Conservation (phyloP, 2,888 invertebrate species). For the Watsonalla cultraria region DNA sequence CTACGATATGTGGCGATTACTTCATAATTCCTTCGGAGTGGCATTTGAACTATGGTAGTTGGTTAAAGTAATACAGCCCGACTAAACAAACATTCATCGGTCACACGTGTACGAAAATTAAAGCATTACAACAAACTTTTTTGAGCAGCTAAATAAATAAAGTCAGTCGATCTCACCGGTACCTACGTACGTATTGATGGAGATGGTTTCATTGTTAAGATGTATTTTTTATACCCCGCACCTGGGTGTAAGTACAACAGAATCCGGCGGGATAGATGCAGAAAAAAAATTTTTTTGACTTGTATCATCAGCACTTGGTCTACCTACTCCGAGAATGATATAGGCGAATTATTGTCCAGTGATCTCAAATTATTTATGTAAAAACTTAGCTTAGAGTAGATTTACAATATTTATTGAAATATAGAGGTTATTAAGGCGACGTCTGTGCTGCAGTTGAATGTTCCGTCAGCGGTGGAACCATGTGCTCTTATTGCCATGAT, state of each 20-base stretch:
- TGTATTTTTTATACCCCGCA: conserved; percentile 50
- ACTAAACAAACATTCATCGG: too few relatives aligned
- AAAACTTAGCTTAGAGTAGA: conserved; percentile 55
- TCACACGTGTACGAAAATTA: neutral
- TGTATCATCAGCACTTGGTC: conserved; percentile 17
- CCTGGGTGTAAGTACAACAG: conserved; percentile 49
- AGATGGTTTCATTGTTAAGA: conserved; percentile 40
- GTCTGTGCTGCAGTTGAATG: neutral
- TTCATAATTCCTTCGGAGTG: neutral
- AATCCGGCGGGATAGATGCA: conserved; percentile 23
- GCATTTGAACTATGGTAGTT: neutral
- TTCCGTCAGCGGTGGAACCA: neutral
- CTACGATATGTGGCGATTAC: too few relatives aligned
- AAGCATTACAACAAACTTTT: neutral
- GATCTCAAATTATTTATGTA: conserved; percentile 76
- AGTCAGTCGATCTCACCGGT: conserved; percentile 49
- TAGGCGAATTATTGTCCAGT: conserved; percentile 59
- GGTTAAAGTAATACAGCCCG: too few relatives aligned
- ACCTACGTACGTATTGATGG: conserved; percentile 34
- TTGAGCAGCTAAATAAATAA: conserved; percentile 6
- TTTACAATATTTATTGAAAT: conserved; percentile 62
- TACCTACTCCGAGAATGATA: conserved; percentile 24
- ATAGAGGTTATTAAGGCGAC: conserved; percentile 18
- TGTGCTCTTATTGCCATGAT: too few relatives aligned
- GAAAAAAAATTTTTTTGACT: conserved; percentile 23